These are phyloP conservation scores for Phocides pigmalion DNA, from an alignment of 1,140 invertebrate genomes.

Conservation along the genomic window DNA sequence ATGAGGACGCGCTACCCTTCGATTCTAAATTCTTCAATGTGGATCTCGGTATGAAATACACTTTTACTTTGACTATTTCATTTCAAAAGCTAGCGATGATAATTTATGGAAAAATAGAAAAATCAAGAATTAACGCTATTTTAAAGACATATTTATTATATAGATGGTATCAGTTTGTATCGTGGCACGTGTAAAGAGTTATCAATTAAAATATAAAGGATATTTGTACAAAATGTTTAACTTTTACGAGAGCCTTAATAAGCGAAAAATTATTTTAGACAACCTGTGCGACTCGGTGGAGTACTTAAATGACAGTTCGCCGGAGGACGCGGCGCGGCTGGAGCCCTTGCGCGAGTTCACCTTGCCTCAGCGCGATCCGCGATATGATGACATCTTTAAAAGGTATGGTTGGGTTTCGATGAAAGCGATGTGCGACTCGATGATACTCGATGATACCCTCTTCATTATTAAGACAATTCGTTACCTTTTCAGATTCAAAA, in stretches of 20 bases:
- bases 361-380: conserved; percentile 44
- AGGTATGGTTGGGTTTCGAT: conserved; percentile 39
- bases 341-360: conserved; percentile 68
- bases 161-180: too few relatives aligned
- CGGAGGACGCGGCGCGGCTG: conserved; percentile 49
- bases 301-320: conserved; percentile 34
- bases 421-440: neutral
- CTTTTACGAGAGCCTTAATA: neutral
- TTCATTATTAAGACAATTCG: neutral
- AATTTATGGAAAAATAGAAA: too few relatives aligned
- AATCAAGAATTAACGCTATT: too few relatives aligned
- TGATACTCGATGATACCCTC: too few relatives aligned
- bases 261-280: conserved; percentile 39
- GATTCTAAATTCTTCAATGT: conserved; percentile 47
- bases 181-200: too few relatives aligned
- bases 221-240: too few relatives aligned
- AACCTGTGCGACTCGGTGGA: conserved; percentile 51
- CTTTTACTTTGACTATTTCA: neutral
- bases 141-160: neutral
- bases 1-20: conserved; percentile 35
- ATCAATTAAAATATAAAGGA: too few relatives aligned
- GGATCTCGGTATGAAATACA: conserved; percentile 45
- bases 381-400: conserved; percentile 47
- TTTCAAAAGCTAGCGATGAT: too few relatives aligned
- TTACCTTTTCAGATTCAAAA: conserved; percentile 47